Conservation (phyloP, 2,888 invertebrate species). For the Heliconius hortense region DNA sequence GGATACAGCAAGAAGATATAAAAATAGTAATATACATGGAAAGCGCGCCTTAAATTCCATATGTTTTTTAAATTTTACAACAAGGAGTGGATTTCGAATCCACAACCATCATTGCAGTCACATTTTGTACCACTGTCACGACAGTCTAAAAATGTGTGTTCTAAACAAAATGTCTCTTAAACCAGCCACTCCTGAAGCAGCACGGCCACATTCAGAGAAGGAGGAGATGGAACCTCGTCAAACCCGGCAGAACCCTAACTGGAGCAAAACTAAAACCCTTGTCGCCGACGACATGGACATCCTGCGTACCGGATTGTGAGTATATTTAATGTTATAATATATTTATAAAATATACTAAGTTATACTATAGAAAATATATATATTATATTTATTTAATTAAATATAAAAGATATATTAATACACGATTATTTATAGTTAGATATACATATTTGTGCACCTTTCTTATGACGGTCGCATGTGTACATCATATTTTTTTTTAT, state of each 20-base stretch:
- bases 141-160: background rate
- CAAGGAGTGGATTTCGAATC: too few relatives aligned
- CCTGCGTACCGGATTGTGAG: slow-evolving; percentile 64
- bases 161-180: background rate
- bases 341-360: background rate
- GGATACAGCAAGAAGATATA: too few relatives aligned
- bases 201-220: background rate
- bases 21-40: too few relatives aligned
- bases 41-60: too few relatives aligned
- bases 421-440: background rate
- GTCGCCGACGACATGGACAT: slow-evolving; percentile 60
- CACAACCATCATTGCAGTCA: too few relatives aligned
- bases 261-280: slow-evolving; percentile 64
- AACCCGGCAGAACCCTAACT: slow-evolving; percentile 70
- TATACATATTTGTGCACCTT: background rate
- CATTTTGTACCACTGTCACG: too few relatives aligned
- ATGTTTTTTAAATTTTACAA: too few relatives aligned
- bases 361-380: background rate
- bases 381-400: background rate
- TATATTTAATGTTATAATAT: slow-evolving; percentile 42
- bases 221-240: slow-evolving; percentile 52
- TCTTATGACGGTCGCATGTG: slow-evolving; percentile 7
- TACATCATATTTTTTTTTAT: background rate
- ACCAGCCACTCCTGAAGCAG: slow-evolving; percentile 12
- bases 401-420: background rate